Evolutionary conservation across 2,113 vertebrate species (phyloP).

Genomic region (Muntiacus muntjak): DNA sequence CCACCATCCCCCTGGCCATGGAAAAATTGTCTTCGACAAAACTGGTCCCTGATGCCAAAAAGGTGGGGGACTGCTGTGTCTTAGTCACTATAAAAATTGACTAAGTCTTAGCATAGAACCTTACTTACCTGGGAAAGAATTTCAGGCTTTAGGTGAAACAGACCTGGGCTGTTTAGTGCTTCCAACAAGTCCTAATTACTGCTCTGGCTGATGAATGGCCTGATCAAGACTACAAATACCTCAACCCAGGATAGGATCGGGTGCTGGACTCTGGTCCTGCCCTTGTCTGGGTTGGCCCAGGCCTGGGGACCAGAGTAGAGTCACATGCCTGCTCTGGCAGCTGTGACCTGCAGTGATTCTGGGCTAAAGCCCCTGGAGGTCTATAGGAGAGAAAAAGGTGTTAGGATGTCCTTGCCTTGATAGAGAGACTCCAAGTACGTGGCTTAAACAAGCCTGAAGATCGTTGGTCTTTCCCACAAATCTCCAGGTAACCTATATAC

Average conservation of each 20-base stretch:
- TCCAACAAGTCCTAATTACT: background rate
- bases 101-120: background rate
- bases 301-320: background rate
- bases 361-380: background rate
- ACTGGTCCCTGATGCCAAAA: background rate
- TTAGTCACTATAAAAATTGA: background rate
- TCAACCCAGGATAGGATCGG: background rate
- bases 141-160: background rate
- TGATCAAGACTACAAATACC: background rate
- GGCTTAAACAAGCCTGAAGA: background rate
- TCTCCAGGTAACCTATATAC: background rate
- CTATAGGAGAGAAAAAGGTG: background rate
- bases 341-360: background rate
- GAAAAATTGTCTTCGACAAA: background rate
- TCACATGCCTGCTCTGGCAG: background rate
- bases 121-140: background rate
- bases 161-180: too few relatives aligned
- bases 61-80: background rate
- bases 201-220: background rate
- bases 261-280: background rate
- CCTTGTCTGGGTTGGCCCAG: background rate
- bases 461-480: background rate
- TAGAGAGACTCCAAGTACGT: background rate
- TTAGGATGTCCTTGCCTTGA: background rate
- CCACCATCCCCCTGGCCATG: background rate